Conservation (phyloP, 92 coral and sea anemone species). For the Muricea muricata region DNA sequence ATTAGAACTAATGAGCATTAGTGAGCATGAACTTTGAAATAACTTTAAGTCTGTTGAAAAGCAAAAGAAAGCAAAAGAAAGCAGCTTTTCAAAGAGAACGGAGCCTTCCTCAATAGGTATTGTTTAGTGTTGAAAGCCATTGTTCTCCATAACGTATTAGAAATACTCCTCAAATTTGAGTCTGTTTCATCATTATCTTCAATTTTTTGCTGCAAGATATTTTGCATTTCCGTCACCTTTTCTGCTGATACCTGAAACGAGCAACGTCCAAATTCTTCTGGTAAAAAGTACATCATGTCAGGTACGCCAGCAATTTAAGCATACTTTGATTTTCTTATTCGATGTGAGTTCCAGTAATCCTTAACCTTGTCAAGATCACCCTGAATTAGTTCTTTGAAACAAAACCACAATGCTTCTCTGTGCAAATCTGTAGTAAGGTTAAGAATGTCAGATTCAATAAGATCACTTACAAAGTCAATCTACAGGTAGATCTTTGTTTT, state of each 20-base stretch:
- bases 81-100: conserved; percentile 48
- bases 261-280: conserved; percentile 60
- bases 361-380: conserved; percentile 65
- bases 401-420: conserved; percentile 75
- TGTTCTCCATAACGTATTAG: conserved; percentile 63
- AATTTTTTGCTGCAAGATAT: conserved; percentile 26
- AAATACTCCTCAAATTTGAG: conserved; percentile 64
- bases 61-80: too few relatives aligned
- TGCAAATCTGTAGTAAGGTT: conserved; percentile 67
- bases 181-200: conserved; percentile 25
- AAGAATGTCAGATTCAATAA: conserved; percentile 68
- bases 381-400: conserved; percentile 70
- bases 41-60: too few relatives aligned
- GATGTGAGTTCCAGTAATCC: conserved; percentile 70
- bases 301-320: conserved; percentile 58
- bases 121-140: conserved; percentile 64
- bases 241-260: conserved; percentile 12
- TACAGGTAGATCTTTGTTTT: conserved; percentile 60
- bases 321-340: conserved; percentile 73
- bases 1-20: too few relatives aligned
- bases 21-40: too few relatives aligned
- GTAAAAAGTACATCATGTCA: too few relatives aligned
- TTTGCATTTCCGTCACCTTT: conserved; percentile 61
- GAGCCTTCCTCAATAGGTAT: conserved; percentile 56
- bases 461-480: conserved; percentile 70